These are phyloP conservation scores for Sarcophaga bullata DNA, from an alignment of 1,140 invertebrate genomes.

Conservation along the genomic window DNA sequence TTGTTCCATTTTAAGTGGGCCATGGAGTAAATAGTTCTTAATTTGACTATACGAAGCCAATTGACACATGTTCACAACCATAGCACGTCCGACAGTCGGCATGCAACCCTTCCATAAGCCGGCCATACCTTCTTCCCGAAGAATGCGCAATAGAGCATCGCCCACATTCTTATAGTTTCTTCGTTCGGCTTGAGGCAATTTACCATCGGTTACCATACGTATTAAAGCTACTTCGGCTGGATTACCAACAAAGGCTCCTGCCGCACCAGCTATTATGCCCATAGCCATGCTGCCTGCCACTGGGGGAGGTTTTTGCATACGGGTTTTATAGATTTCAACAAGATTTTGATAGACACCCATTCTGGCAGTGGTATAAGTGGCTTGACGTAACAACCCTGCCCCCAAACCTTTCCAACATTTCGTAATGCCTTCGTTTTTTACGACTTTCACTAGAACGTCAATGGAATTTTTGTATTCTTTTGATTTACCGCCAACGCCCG, in stretches of 20 bases:
- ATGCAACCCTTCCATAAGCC: conserved; percentile 90
- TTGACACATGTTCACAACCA: conserved; percentile 99
- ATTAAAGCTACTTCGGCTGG: conserved; percentile 94
- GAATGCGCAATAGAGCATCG: conserved; percentile 88
- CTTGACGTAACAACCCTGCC: conserved; percentile 90
- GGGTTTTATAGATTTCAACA: conserved; percentile 79
- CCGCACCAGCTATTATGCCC: conserved; percentile 86
- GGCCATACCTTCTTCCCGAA: conserved; percentile 87
- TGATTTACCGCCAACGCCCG: conserved; percentile 75
- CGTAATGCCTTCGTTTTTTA: conserved; percentile 88
- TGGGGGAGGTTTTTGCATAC: conserved; percentile 48
- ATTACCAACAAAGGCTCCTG: conserved; percentile 91
- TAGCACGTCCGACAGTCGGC: conserved; percentile 81
- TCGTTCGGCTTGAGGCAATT: conserved; percentile 83
- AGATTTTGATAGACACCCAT: conserved; percentile 95
- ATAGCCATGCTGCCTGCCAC: conserved; percentile 67
- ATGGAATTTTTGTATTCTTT: conserved; percentile 82
- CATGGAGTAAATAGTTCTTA: conserved; percentile 63
- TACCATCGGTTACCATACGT: conserved; percentile 96
- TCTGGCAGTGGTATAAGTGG: conserved; percentile 96
- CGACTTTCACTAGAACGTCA: conserved; percentile 76
- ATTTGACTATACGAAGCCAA: conserved; percentile 95
- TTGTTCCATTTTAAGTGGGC: conserved; percentile 80
- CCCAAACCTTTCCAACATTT: conserved; percentile 90
- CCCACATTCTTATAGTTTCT: conserved; percentile 95